Percentiles rank a stretch among this genome's conserved stretches.
Evolutionary conservation across 37 sponge, comb jelly and placozoan species (phyloP).

Genomic region (Petrosia ficiformis): DNA sequence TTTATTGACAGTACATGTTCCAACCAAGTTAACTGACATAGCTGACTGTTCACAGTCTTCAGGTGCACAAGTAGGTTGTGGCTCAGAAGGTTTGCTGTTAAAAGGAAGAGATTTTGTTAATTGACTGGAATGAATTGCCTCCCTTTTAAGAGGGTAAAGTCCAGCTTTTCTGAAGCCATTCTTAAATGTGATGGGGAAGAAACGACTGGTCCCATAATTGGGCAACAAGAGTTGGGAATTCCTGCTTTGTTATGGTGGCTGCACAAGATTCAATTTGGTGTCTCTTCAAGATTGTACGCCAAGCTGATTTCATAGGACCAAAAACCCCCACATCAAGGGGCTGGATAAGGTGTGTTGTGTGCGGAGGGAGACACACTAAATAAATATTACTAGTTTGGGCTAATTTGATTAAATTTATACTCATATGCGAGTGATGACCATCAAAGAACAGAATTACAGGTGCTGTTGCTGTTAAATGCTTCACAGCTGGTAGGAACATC

Average conservation of each 20-base stretch:
- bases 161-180: constrained; percentile 31
- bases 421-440: constrained; percentile 64
- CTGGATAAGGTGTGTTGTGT: constrained; percentile 43
- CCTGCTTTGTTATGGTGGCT: constrained; percentile 35
- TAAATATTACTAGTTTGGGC: constrained; percentile 31
- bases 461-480: not conserved
- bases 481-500: constrained; percentile 34
- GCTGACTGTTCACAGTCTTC: not conserved
- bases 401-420: constrained; percentile 5
- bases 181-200: constrained; percentile 7
- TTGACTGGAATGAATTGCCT: constrained; percentile 24
- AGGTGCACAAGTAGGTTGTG: not conserved
- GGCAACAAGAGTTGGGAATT: constrained; percentile 26
- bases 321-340: constrained; percentile 56
- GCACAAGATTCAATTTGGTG: constrained; percentile 29
- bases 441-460: constrained; percentile 66
- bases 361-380: constrained; percentile 56
- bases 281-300: constrained; percentile 43
- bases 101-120: constrained; percentile 21
- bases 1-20: too few relatives aligned
- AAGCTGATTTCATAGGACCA: constrained; percentile 37
- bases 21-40: too few relatives aligned
- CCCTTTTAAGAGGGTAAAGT: constrained; percentile 20
- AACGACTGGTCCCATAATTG: constrained; percentile 18
- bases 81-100: not conserved